Evolutionary conservation across 2,888 invertebrate species (phyloP).

Genomic region (Celastrina argiolus): DNA sequence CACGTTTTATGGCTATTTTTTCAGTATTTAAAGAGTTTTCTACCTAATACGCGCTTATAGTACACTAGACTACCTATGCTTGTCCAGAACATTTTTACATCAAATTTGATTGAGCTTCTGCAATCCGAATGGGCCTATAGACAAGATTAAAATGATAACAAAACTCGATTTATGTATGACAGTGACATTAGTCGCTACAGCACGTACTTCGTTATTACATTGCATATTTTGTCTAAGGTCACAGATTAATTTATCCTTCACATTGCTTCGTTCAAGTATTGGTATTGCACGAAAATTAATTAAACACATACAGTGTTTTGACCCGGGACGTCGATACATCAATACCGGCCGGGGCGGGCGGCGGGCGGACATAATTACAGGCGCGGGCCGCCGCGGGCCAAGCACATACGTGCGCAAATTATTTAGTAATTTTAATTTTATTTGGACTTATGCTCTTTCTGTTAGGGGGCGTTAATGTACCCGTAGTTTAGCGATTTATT

Average conservation of each 20-base stretch:
- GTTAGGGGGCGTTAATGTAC: constrained; percentile 39
- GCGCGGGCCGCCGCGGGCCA: constrained; percentile 49
- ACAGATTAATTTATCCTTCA: background rate
- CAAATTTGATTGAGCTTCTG: too few species aligned
- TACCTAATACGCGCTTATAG: too few species aligned
- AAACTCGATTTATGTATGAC: too few species aligned
- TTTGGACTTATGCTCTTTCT: constrained; percentile 60
- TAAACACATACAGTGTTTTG: constrained; percentile 36
- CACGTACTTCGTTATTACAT: background rate
- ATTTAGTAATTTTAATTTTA: constrained; percentile 73
- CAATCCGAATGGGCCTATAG: too few species aligned
- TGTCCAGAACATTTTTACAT: too few species aligned
- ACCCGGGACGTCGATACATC: constrained; percentile 63
- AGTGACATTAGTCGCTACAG: too few species aligned
- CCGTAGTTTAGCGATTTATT: constrained; percentile 44
- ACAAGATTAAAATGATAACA: too few species aligned
- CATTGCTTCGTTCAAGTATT: background rate
- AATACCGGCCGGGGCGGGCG: constrained; percentile 56
- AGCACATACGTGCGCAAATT: constrained; percentile 49
- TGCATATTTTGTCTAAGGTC: background rate
- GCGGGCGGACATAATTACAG: constrained; percentile 68
- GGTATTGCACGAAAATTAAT: constrained; percentile 12
- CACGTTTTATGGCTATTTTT: too few species aligned
- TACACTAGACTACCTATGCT: too few species aligned
- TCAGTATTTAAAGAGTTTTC: too few species aligned